A percentile compares a stretch with the other conserved stretches of the same genome.
Evolutionary conservation across 1,140 invertebrate genomes (phyloP).

Genomic region (Archegozetes longisetosus): DNA sequence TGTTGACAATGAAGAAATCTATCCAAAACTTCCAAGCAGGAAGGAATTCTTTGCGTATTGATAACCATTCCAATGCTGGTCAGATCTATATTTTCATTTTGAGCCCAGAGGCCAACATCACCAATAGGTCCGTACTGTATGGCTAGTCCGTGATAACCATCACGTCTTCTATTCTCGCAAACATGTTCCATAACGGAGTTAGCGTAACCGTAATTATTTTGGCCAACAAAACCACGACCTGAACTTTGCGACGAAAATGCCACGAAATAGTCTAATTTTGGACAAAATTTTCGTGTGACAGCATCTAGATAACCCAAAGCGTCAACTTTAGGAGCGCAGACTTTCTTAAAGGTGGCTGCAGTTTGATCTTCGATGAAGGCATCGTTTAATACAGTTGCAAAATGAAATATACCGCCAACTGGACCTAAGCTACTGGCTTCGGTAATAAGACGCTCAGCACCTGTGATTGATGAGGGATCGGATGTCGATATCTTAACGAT

Average conservation of each 20-base stretch:
- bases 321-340: constrained; percentile 39
- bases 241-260: constrained; percentile 84
- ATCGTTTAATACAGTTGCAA: constrained; percentile 47
- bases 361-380: constrained; percentile 70
- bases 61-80: constrained; percentile 87
- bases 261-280: constrained; percentile 69
- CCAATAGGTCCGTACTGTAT: constrained; percentile 96
- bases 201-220: constrained; percentile 77
- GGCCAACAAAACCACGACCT: constrained; percentile 79
- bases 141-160: constrained; percentile 54
- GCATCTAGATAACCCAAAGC: constrained; percentile 55
- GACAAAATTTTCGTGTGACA: constrained; percentile 50
- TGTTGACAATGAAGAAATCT: constrained; percentile 36
- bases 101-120: constrained; percentile 78
- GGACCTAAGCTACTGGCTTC: constrained; percentile 47
- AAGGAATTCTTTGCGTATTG: constrained; percentile 71
- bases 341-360: constrained; percentile 33
- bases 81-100: constrained; percentile 73
- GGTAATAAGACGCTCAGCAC: constrained; percentile 50
- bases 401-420: constrained; percentile 36
- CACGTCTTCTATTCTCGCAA: constrained; percentile 57
- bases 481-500: constrained; percentile 40
- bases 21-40: constrained; percentile 69
- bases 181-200: constrained; percentile 91
- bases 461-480: constrained; percentile 41